Evolutionary conservation across 1,140 invertebrate species (phyloP).

Genomic region (Drosophila kohkoa): DNA sequence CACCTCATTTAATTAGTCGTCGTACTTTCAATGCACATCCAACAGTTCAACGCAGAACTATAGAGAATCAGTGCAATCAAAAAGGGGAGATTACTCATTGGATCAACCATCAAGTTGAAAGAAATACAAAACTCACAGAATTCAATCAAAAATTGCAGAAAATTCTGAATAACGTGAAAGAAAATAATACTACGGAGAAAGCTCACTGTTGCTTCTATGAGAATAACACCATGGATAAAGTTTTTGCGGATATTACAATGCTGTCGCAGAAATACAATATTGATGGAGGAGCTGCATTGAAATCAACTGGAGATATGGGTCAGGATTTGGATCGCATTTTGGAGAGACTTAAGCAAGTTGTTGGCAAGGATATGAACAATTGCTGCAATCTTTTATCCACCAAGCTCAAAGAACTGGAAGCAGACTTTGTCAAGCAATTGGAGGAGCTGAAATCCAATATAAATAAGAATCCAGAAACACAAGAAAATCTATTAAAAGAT

Average conservation of each 20-base stretch:
- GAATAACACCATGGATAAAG: slow-evolving; percentile 10
- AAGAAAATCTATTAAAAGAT: neutral
- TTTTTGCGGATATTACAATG: slow-evolving; percentile 23
- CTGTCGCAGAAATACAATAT: neutral
- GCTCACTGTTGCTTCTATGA: slow-evolving; percentile 47
- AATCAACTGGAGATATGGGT: slow-evolving; percentile 29
- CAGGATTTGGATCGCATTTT: slow-evolving; percentile 47
- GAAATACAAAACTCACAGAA: slow-evolving; percentile 22
- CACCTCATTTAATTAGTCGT: neutral
- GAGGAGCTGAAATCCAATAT: neutral
- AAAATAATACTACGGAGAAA: neutral
- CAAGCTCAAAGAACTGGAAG: slow-evolving; percentile 19
- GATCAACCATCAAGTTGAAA: slow-evolving; percentile 41
- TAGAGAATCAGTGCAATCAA: neutral
- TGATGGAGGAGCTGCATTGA: neutral
- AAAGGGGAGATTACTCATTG: slow-evolving; percentile 35
- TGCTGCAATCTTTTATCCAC: slow-evolving; percentile 43
- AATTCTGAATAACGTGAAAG: slow-evolving; percentile 14
- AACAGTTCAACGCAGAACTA: neutral
- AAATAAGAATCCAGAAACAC: neutral
- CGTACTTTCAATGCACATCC: too few relatives aligned
- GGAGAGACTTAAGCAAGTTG: slow-evolving; percentile 7
- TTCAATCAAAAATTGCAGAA: slow-evolving; percentile 30
- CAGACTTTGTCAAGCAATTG: slow-evolving; percentile 17
- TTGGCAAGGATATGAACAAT: slow-evolving; percentile 1